Percentiles rank a stretch among this genome's conserved stretches.
Evolutionary conservation across 30 jellyfish, hydroid and myxozoan genomes (phyloP).

Genomic region (Aurelia aurita): DNA sequence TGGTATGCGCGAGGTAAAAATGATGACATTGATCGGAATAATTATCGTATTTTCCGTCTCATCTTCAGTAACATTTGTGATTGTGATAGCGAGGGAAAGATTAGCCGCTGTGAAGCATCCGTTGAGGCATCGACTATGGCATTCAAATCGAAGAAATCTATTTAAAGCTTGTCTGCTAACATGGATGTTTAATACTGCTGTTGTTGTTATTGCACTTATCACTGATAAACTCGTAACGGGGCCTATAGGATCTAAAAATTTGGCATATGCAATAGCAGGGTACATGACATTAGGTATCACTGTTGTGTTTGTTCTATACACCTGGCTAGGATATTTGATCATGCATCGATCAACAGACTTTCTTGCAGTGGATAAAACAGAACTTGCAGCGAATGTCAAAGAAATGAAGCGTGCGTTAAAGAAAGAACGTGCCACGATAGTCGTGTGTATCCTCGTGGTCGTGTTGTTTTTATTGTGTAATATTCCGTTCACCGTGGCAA

Average conservation of each 20-base stretch:
- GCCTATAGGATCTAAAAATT: not conserved
- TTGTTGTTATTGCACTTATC: not conserved
- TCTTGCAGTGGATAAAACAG: conserved; percentile 19
- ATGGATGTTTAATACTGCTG: conserved; percentile 3
- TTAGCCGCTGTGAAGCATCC: no score
- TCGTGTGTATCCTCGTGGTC: conserved; percentile 30
- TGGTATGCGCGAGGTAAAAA: no score
- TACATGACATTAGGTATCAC: not conserved
- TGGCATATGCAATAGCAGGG: conserved; percentile 5
- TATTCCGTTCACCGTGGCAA: conserved; percentile 9
- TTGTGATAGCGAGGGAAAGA: no score
- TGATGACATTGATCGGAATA: no score
- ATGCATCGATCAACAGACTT: conserved; percentile 1
- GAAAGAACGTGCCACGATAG: conserved; percentile 45
- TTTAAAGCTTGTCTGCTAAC: not conserved
- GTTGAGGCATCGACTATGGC: no score
- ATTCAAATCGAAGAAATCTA: not conserved
- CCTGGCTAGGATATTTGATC: conserved; percentile 17
- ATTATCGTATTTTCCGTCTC: no score
- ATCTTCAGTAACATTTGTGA: no score
- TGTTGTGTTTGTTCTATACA: conserved; percentile 8
- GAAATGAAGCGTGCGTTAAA: conserved; percentile 24
- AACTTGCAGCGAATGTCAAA: not conserved
- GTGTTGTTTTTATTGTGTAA: conserved; percentile 32
- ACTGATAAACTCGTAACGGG: not conserved